Evolutionary conservation across 2,113 vertebrate species (phyloP).

Genomic region (Phalacrocorax carbo): DNA sequence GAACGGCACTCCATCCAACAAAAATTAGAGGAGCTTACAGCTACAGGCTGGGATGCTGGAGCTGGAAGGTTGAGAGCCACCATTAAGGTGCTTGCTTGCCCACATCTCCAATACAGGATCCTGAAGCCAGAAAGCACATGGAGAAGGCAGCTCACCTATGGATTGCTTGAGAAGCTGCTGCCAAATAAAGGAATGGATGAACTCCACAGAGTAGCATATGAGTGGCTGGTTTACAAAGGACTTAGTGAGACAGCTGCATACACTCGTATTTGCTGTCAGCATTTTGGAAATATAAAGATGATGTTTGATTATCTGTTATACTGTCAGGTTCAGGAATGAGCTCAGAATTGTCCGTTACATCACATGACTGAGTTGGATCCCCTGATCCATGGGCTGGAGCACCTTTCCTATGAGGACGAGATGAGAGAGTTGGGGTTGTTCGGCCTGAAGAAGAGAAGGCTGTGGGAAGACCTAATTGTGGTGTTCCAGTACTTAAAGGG

Average conservation of each 20-base stretch:
- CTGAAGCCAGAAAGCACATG: not conserved
- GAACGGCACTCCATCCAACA: not conserved
- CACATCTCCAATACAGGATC: not conserved
- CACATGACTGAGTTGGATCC: constrained; percentile 66
- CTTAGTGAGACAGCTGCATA: not conserved
- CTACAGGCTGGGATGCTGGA: not conserved
- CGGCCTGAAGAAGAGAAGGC: no score
- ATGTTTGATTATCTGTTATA: constrained; percentile 19
- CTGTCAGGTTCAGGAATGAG: constrained; percentile 69
- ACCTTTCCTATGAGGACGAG: no score
- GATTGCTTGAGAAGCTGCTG: not conserved
- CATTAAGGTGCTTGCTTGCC: not conserved
- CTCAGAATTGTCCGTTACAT: constrained; percentile 73
- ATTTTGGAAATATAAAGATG: not conserved
- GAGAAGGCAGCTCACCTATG: not conserved
- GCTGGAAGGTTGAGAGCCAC: not conserved
- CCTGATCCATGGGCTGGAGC: not conserved
- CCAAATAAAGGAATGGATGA: not conserved
- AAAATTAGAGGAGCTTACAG: not conserved
- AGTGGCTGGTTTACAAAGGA: not conserved
- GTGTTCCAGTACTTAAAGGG: no score
- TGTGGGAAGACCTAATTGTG: no score
- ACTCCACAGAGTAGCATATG: not conserved
- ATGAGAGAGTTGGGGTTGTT: no score
- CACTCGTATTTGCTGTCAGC: not conserved